These are phyloP conservation scores for Chionomys nivalis DNA, from an alignment of 2,113 vertebrate genomes.

Conservation along the genomic window DNA sequence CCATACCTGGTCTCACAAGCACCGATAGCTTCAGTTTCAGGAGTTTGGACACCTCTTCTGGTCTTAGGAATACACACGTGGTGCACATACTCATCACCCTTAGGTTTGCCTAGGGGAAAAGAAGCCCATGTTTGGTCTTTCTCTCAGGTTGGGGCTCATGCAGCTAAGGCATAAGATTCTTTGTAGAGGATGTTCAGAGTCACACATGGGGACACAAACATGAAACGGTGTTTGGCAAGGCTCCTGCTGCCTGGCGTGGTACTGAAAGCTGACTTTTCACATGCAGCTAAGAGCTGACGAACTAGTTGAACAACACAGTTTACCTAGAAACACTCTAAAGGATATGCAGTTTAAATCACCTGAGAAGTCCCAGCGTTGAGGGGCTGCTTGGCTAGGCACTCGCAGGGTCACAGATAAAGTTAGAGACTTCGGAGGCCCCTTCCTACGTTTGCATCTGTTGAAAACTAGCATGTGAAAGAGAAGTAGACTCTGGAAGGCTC, in stretches of 20 bases:
- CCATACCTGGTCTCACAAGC: neutral
- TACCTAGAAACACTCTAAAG: constrained; percentile 4
- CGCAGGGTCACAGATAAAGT: neutral
- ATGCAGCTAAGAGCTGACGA: constrained; percentile 7
- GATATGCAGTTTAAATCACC: neutral
- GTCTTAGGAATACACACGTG: neutral
- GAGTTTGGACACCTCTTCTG: neutral
- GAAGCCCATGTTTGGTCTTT: neutral
- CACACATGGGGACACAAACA: neutral
- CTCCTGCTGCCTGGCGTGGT: neutral
- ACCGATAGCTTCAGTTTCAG: neutral
- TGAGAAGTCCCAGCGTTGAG: neutral
- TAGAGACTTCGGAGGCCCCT: no score
- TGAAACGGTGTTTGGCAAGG: fast-evolving
- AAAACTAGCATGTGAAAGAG: neutral
- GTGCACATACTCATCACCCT: neutral
- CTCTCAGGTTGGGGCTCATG: neutral
- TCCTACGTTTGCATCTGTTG: neutral
- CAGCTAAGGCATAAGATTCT: neutral
- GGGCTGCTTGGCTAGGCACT: neutral
- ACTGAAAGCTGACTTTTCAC: neutral
- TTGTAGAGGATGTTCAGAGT: neutral
- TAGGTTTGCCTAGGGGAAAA: neutral
- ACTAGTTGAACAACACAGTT: neutral
- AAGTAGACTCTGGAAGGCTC: neutral